Percentiles rank a stretch among this genome's conserved stretches.
Evolutionary conservation across 2,888 invertebrate species (phyloP).

Genomic region (Rhabditoides inermis): DNA sequence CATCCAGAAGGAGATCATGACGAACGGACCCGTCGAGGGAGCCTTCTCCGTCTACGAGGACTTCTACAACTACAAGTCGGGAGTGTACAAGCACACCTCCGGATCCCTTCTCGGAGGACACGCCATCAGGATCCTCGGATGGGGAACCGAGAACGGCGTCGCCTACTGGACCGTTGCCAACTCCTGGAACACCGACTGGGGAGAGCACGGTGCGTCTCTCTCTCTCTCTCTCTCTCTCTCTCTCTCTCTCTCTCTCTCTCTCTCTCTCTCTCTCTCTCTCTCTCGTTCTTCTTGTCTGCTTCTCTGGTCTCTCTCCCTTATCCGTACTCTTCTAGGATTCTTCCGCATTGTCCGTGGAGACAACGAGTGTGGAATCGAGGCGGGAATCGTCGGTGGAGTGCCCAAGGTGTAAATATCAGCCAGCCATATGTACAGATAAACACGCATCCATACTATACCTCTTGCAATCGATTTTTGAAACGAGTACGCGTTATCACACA

Average conservation of each 20-base stretch:
- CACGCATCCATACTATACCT: no score
- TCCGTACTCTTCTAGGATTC: no score
- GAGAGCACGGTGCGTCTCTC: slow-evolving; percentile 64
- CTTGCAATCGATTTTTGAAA: no score
- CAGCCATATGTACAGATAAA: no score
- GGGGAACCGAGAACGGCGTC: slow-evolving; percentile 64
- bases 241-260: slow-evolving; percentile 52
- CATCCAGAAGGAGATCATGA: slow-evolving; percentile 73
- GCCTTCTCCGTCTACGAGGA: slow-evolving; percentile 80
- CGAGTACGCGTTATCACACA: no score
- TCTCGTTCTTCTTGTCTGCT: slow-evolving; percentile 69
- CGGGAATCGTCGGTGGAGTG: no score
- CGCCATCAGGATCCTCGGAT: slow-evolving; percentile 75
- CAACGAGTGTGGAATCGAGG: no score
- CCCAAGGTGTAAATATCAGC: no score
- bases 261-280: slow-evolving; percentile 75
- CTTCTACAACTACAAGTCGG: slow-evolving; percentile 73
- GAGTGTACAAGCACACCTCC: slow-evolving; percentile 62
- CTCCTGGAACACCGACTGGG: slow-evolving; percentile 89
- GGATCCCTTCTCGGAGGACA: slow-evolving; percentile 72
- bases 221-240: background rate
- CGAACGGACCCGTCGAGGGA: slow-evolving; percentile 73
- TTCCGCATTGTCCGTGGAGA: no score
- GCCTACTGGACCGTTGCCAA: slow-evolving; percentile 85
- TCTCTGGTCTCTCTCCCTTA: no score